These are phyloP conservation scores for Latrodectus hesperus DNA, from an alignment of 2,888 invertebrate species.

Conservation along the genomic window DNA sequence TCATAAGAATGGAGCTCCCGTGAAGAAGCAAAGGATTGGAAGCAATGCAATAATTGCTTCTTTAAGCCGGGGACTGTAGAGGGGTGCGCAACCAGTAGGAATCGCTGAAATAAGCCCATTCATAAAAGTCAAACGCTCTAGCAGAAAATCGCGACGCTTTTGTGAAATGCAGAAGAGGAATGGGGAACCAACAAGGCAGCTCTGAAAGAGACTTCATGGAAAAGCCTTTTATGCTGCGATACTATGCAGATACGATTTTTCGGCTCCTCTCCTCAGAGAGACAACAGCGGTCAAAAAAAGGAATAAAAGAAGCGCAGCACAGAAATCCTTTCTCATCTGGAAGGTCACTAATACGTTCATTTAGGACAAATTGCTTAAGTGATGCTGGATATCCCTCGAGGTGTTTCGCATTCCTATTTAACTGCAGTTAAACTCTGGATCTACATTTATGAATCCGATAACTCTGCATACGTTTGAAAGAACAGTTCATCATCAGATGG, in stretches of 20 bases:
- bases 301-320: no score
- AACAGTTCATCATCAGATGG: no score
- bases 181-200: slow-evolving; percentile 54
- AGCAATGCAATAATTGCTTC: slow-evolving; percentile 10
- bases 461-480: no score
- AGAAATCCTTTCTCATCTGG: no score
- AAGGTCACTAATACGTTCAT: no score
- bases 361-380: no score
- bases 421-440: no score
- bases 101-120: slow-evolving; percentile 42
- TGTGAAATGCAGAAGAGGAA: slow-evolving; percentile 46
- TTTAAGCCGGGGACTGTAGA: slow-evolving; percentile 19
- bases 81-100: slow-evolving; percentile 37
- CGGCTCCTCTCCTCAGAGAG: slow-evolving; percentile 32
- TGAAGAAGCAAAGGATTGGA: no score
- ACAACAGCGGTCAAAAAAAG: neutral
- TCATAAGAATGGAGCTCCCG: no score
- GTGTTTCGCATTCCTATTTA: no score
- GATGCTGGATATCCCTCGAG: no score
- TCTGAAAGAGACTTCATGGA: slow-evolving; percentile 47
- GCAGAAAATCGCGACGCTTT: slow-evolving; percentile 54
- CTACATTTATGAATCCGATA: no score
- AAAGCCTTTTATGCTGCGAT: slow-evolving; percentile 48
- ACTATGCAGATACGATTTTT: slow-evolving; percentile 67
- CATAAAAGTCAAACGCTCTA: slow-evolving; percentile 59